Evolutionary conservation across 2,888 invertebrate species (phyloP).

Genomic region (Ophraella communa): DNA sequence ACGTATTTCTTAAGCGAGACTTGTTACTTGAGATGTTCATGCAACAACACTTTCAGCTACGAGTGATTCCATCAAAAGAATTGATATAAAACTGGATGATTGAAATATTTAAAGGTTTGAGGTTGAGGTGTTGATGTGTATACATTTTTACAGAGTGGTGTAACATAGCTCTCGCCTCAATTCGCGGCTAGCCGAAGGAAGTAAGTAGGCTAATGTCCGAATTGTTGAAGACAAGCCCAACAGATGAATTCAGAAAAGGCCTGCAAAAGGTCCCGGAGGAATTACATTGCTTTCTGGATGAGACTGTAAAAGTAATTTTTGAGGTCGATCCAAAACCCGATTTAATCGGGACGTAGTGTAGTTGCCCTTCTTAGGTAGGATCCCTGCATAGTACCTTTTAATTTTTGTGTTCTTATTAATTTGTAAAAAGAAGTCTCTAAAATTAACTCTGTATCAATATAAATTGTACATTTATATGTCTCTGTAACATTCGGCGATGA

Average conservation of each 20-base stretch:
- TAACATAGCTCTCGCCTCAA: conserved; percentile 44
- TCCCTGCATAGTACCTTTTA: conserved; percentile 52
- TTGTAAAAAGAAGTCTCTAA: conserved; percentile 26
- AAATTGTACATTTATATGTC: no score
- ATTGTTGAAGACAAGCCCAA: conserved; percentile 59
- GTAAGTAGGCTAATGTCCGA: conserved; percentile 47
- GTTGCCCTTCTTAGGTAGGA: conserved; percentile 59
- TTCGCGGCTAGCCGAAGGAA: conserved; percentile 47
- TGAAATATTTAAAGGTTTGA: background rate
- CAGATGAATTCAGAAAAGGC: conserved; percentile 62
- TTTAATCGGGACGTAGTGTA: conserved; percentile 54
- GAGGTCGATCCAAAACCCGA: conserved; percentile 59
- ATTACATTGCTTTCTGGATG: conserved; percentile 62
- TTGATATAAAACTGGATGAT: no score
- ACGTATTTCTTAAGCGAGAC: conserved; percentile 28
- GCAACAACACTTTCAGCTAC: no score
- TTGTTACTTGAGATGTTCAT: no score
- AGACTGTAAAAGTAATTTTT: conserved; percentile 62
- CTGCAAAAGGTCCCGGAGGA: conserved; percentile 57
- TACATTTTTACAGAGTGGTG: background rate
- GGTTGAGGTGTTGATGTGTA: background rate
- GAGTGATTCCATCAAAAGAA: no score
- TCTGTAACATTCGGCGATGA: conserved; percentile 23
- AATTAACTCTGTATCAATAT: conserved; percentile 21
- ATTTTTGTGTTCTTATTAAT: conserved; percentile 34